Evolutionary conservation across 2,797 vertebrate species (phyloP), one percentile per base, ranked within the genome.

Genomic region (Holocentrus rufus): DNA sequence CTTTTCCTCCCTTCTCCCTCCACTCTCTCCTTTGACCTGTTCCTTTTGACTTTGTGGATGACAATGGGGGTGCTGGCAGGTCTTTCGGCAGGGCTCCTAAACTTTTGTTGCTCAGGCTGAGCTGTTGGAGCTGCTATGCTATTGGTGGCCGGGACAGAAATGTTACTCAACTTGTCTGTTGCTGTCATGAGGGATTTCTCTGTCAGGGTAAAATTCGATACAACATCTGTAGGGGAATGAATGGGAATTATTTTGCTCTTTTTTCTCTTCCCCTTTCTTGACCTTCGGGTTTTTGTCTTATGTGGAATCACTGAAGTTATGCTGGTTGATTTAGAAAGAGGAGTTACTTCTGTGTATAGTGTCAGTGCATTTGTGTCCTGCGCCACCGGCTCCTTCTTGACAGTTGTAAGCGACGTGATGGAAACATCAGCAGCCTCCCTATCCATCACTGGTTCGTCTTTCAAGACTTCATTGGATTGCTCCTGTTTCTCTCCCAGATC

Each of bases 381-480:
- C n/a, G 77, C 70, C 7, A 27, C 65, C 4, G 58, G 54, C 27
- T 79, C 87, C 77, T 85, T 83, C 57, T 77, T 68, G 49, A 49
- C 56, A 6, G n/a, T 14, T 8, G 22, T 4, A 18, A 61, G 25
- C 36, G 87, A 34, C 0, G 55, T 67, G 4, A 68, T 23, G 11
- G 79, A 64, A 69, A 65, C 65, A 15, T 68, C 23, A 39, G 69
- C 53, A 0, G 30, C 65, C 15, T 79, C 90, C 0, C 86, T 89
- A 9, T 85, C 87, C 22, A 25, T 34, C 11, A 42, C 79, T 10
- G 93, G 94, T 20, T 93, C 92, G 44, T 96, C 93, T 0, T 89
- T 94, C 83, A 95, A 91, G 79, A 95, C 74, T 8, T 94, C 85
- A 34, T 93, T 95, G 64, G 87, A 92, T 0, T 81, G 72, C 50